Percentiles rank a stretch among this genome's conserved stretches.
Evolutionary conservation across 2,113 vertebrate genomes (phyloP).

Genomic region (Ophthalmolycus amberensis): DNA sequence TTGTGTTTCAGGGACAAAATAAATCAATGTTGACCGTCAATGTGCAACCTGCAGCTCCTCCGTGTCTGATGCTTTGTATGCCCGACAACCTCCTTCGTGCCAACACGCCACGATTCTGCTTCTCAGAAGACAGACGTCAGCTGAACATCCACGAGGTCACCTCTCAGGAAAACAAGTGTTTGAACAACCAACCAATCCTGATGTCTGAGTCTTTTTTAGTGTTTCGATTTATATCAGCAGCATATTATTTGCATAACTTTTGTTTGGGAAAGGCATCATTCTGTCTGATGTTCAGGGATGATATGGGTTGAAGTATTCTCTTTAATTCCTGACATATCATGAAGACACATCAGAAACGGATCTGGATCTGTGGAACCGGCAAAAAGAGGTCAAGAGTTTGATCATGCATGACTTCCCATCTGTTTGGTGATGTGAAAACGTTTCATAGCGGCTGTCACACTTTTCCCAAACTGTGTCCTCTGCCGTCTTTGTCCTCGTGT

Average conservation of each 20-base stretch:
- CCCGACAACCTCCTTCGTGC: not conserved
- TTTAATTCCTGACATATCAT: not conserved
- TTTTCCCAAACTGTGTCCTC: constrained; percentile 38
- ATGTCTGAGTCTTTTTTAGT: too few species aligned
- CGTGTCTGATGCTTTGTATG: not conserved
- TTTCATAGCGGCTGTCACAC: constrained; percentile 34
- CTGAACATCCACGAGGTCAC: not conserved
- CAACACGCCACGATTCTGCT: not conserved
- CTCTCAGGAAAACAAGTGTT: not conserved
- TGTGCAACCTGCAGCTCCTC: not conserved
- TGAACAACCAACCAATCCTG: not conserved
- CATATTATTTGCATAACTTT: not conserved
- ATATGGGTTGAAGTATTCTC: not conserved
- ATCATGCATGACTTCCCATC: constrained; percentile 63
- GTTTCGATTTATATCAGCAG: not conserved
- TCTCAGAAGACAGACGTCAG: not conserved
- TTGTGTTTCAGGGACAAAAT: not conserved
- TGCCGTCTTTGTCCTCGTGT: constrained; percentile 24
- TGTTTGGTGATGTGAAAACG: constrained; percentile 35
- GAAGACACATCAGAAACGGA: not conserved
- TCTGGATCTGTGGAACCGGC: constrained; percentile 1
- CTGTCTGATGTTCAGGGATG: not conserved
- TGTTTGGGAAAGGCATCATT: not conserved
- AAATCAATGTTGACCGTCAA: not conserved
- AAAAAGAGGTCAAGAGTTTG: constrained; percentile 49